These are phyloP conservation scores for Perca schrenkii DNA, from an alignment of 2,113 vertebrate genomes.

Conservation along the genomic window DNA sequence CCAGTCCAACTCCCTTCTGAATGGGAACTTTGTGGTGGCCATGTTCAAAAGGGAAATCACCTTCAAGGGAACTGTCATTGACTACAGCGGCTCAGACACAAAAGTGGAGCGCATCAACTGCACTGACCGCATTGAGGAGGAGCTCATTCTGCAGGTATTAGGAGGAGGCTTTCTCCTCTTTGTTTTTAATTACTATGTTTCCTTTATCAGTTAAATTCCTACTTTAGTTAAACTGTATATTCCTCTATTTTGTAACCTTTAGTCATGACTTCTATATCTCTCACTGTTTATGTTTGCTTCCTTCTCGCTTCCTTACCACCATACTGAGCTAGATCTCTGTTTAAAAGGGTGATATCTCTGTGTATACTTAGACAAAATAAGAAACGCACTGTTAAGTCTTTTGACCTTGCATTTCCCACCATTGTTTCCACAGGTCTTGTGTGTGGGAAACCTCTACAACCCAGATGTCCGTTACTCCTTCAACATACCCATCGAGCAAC, in stretches of 20 bases:
- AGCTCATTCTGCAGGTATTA: constrained; percentile 91
- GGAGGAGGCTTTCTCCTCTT: not conserved
- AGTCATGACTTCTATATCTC: not conserved
- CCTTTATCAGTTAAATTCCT: not conserved
- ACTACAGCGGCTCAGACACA: constrained; percentile 96
- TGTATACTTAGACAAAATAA: constrained; percentile 30
- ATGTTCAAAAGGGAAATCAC: constrained; percentile 96
- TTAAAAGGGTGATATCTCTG: constrained; percentile 11
- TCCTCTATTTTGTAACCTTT: not conserved
- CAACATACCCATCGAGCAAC: constrained; percentile 91
- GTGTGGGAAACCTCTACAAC: constrained; percentile 96
- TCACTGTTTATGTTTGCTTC: not conserved
- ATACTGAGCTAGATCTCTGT: constrained; percentile 10
- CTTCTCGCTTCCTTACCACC: not conserved
- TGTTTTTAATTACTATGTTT: not conserved
- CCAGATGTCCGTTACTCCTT: constrained; percentile 96
- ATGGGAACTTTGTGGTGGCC: constrained; percentile 98
- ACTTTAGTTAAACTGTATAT: not conserved
- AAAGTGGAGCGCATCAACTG: constrained; percentile 95
- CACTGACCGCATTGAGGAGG: constrained; percentile 91
- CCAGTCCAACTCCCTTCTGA: constrained; percentile 93
- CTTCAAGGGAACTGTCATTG: constrained; percentile 90
- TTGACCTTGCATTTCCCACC: constrained; percentile 26
- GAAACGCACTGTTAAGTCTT: constrained; percentile 9
- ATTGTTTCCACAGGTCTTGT: constrained; percentile 88